phyloP scores from a whole-genome alignment of 2,888 invertebrate genomes.

The Sussaba pulchella region DNA sequence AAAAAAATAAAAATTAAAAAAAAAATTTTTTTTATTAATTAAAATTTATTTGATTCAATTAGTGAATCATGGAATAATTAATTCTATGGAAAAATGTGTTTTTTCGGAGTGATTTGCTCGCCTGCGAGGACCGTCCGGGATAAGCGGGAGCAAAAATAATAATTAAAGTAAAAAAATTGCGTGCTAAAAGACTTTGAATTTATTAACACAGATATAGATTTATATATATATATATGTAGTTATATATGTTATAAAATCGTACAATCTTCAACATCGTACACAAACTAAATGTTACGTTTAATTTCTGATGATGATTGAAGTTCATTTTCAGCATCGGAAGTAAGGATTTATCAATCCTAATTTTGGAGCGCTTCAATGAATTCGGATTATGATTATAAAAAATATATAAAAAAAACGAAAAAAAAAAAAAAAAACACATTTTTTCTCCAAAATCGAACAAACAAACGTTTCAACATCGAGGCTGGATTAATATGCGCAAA shows the following conservation, averaged over 20 bases:
- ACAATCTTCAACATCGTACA: conserved; percentile 63
- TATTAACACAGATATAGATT: conserved; percentile 77
- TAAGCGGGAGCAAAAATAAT: conserved; percentile 76
- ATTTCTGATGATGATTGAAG: conserved; percentile 46
- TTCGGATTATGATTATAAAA: conserved; percentile 2
- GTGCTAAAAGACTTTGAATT: conserved; percentile 79
- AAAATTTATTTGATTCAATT: no score
- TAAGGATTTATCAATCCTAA: conserved; percentile 33
- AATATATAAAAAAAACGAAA: neutral
- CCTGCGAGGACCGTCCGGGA: conserved; percentile 52
- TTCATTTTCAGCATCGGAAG: conserved; percentile 50
- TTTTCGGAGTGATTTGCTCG: conserved; percentile 6
- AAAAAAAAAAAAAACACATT: conserved; percentile 12
- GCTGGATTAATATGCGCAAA: conserved; percentile 43
- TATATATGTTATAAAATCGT: conserved; percentile 60
- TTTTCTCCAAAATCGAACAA: no score
- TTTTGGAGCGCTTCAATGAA: conserved; percentile 36
- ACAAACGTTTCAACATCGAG: conserved; percentile 36
- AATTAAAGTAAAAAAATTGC: conserved; percentile 74
- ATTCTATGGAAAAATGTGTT: no score
- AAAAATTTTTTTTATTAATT: no score
- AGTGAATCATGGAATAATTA: no score
- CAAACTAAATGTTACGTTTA: conserved; percentile 52
- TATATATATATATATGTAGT: conserved; percentile 54
- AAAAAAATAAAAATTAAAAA: neutral